A percentile compares a stretch with the other conserved stretches of the same genome.
phyloP scores from a whole-genome alignment of 2,113 vertebrate genomes.

The Motacilla tschutschensis region DNA sequence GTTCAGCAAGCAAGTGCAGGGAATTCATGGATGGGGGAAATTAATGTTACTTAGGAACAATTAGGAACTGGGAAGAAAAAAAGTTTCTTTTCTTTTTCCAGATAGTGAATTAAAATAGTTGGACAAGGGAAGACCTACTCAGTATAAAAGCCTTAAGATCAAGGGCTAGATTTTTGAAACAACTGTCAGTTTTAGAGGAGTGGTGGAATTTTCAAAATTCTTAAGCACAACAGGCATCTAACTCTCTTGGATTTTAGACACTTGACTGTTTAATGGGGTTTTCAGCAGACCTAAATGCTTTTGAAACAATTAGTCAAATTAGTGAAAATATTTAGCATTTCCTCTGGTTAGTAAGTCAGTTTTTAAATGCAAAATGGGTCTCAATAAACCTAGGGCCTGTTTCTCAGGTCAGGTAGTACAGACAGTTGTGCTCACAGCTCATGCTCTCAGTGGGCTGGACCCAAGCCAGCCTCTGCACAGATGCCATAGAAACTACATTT shows the following conservation, averaged over 20 bases:
- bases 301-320: constrained; percentile 16
- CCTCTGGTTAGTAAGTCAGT: neutral
- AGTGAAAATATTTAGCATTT: constrained; percentile 9
- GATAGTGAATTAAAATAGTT: neutral
- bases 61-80: neutral
- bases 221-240: neutral
- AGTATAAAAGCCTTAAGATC: neutral
- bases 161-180: neutral
- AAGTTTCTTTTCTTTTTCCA: neutral
- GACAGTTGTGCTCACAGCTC: neutral
- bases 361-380: neutral
- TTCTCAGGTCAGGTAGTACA: neutral
- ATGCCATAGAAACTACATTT: neutral
- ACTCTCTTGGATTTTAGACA: neutral
- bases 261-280: neutral
- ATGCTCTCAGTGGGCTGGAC: neutral
- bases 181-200: neutral
- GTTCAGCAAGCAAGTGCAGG: neutral
- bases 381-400: neutral
- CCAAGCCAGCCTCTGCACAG: neutral
- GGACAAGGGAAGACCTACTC: neutral
- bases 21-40: neutral
- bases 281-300: neutral
- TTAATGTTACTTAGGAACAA: neutral
- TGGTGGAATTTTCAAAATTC: neutral